A percentile compares a stretch with the other conserved stretches of the same genome.
Conservation (phyloP, 2,113 vertebrate species). For the Callionymus lyra region DNA sequence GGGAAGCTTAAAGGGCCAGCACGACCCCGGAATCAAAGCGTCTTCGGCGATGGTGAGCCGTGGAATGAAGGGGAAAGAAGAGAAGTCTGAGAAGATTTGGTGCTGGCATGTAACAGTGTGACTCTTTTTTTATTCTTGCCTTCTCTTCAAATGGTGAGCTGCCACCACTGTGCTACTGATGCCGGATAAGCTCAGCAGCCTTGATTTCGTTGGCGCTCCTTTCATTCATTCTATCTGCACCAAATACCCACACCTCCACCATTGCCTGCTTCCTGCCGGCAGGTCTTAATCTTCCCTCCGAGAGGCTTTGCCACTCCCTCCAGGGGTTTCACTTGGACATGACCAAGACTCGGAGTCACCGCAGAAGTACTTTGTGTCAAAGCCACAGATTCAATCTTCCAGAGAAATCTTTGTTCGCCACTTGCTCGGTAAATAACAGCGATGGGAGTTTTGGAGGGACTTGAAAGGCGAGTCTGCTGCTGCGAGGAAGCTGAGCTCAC, state of each 20-base stretch:
- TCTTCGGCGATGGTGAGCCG: slow-evolving; percentile 13
- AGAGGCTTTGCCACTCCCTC: slow-evolving; percentile 55
- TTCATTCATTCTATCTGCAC: slow-evolving; percentile 52
- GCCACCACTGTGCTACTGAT: slow-evolving; percentile 34
- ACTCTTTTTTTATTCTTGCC: slow-evolving; percentile 33
- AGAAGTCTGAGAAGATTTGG: slow-evolving; percentile 3
- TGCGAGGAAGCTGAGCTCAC: slow-evolving; percentile 6
- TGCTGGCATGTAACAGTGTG: slow-evolving; percentile 31
- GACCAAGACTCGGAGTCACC: slow-evolving; percentile 34
- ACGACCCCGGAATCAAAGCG: slow-evolving; percentile 35
- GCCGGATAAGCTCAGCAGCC: slow-evolving; percentile 47
- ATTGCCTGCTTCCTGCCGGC: slow-evolving; percentile 49
- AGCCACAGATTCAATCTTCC: slow-evolving; percentile 8
- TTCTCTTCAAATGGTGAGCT: slow-evolving; percentile 51
- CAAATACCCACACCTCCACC: slow-evolving; percentile 55
- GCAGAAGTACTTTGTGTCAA: slow-evolving; percentile 10
- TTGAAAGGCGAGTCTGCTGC: background rate
- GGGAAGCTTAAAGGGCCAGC: slow-evolving; percentile 24
- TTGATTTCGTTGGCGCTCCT: slow-evolving; percentile 45
- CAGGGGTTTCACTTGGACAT: slow-evolving; percentile 32
- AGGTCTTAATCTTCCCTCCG: slow-evolving; percentile 52
- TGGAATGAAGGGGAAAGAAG: slow-evolving; percentile 19
- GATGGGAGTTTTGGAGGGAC: background rate
- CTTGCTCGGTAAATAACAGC: background rate
- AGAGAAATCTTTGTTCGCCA: background rate